A percentile compares a stretch with the other conserved stretches of the same genome.
phyloP scores from a whole-genome alignment of 2,113 vertebrate species.

The Talpa occidentalis region DNA sequence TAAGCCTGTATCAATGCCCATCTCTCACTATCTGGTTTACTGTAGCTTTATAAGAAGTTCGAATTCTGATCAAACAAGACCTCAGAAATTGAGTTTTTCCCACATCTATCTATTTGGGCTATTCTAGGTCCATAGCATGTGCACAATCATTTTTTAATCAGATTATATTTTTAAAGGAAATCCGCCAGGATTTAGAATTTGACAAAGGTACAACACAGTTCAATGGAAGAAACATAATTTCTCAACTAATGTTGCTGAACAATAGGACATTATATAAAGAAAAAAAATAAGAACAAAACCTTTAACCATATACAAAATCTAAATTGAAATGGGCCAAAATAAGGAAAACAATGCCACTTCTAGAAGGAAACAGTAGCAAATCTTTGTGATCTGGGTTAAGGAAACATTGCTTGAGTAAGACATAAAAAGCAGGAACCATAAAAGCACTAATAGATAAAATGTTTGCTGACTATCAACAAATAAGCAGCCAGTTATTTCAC shows the following conservation, averaged over 20 bases:
- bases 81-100: background rate
- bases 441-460: background rate
- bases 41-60: background rate
- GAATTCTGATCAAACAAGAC: background rate
- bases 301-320: background rate
- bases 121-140: background rate
- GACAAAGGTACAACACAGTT: background rate
- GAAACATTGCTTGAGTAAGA: slow-evolving; percentile 6
- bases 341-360: background rate
- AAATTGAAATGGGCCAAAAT: background rate
- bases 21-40: background rate
- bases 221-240: background rate
- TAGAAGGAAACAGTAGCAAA: background rate
- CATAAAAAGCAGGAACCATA: background rate
- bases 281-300: background rate
- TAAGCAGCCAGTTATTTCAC: background rate
- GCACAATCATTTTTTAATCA: background rate
- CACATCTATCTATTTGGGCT: background rate
- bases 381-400: background rate
- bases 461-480: background rate
- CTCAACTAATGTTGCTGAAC: background rate
- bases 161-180: background rate
- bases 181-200: background rate
- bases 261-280: background rate
- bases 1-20: background rate